phyloP scores from a whole-genome alignment of 2,888 invertebrate genomes.

The Parnassius mnemosyne region DNA sequence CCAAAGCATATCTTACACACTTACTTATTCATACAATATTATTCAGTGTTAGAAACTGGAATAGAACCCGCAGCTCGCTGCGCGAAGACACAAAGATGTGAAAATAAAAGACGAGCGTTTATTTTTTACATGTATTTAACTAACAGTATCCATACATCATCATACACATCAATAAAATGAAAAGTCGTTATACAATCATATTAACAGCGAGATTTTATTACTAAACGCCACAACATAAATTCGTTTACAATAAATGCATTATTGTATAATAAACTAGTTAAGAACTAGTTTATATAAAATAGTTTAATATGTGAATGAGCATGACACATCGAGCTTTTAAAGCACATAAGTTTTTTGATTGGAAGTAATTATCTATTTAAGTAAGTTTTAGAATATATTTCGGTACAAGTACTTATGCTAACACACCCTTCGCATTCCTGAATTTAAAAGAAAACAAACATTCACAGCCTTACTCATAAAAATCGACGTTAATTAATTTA shows the following conservation, averaged over 20 bases:
- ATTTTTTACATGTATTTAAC: conserved; percentile 50
- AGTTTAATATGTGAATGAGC: conserved; percentile 50
- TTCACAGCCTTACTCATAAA: no score
- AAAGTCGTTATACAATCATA: conserved; percentile 43
- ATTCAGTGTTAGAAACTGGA: no score
- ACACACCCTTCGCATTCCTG: no score
- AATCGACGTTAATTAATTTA: no score
- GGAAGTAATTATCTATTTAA: conserved; percentile 3
- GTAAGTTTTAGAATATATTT: conserved; percentile 12
- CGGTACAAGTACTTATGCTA: conserved; percentile 7
- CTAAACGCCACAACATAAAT: conserved; percentile 70
- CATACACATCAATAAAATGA: conserved; percentile 44
- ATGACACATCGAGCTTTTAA: conserved; percentile 43
- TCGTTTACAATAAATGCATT: conserved; percentile 76
- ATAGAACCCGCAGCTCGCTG: no score
- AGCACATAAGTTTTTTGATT: conserved; percentile 42
- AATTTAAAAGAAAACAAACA: background rate
- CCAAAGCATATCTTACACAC: no score
- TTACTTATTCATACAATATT: no score
- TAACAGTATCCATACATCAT: conserved; percentile 44
- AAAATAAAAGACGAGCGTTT: conserved; percentile 34
- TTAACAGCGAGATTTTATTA: conserved; percentile 49
- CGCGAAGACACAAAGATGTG: background rate
- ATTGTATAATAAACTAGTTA: conserved; percentile 41
- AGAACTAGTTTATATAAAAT: conserved; percentile 51